Evolutionary conservation across 2,113 vertebrate species (phyloP).

Genomic region (Rhizomys pruinosus): DNA sequence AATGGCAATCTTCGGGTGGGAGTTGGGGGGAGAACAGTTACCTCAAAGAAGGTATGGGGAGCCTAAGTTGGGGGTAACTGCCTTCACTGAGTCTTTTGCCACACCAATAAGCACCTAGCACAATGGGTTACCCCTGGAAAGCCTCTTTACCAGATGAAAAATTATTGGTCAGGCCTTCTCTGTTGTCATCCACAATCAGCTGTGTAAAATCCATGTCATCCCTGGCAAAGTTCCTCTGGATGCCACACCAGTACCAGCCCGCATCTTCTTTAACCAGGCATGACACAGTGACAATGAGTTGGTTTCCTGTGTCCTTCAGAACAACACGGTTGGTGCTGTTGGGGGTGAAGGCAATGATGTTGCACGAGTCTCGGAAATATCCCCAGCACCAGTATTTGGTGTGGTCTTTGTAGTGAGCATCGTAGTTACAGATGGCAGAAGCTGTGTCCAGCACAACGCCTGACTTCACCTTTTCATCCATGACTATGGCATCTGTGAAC

Average conservation of each 20-base stretch:
- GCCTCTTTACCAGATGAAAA: slow-evolving; percentile 30
- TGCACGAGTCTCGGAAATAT: slow-evolving; percentile 62
- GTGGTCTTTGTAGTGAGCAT: slow-evolving; percentile 58
- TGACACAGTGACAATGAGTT: slow-evolving; percentile 66
- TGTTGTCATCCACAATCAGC: slow-evolving; percentile 55
- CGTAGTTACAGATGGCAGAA: slow-evolving; percentile 53
- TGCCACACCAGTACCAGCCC: slow-evolving; percentile 72
- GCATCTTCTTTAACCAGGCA: slow-evolving; percentile 69
- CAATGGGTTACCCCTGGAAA: neutral
- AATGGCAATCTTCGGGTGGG: neutral
- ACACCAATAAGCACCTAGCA: neutral
- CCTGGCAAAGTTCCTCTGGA: slow-evolving; percentile 62
- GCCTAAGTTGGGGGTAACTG: neutral
- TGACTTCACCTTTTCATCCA: slow-evolving; percentile 69
- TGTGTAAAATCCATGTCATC: slow-evolving; percentile 74
- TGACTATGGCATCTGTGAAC: slow-evolving; percentile 69
- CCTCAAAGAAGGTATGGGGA: neutral
- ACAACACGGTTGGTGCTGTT: slow-evolving; percentile 20
- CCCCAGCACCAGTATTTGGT: slow-evolving; percentile 72
- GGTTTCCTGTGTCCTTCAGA: slow-evolving; percentile 60
- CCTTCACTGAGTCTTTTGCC: neutral
- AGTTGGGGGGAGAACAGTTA: neutral
- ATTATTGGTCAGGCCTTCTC: no score
- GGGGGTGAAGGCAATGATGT: neutral
- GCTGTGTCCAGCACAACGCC: slow-evolving; percentile 43